These are phyloP conservation scores for Tiliqua scincoides DNA, from an alignment of 2,113 vertebrate species.

Conservation along the genomic window DNA sequence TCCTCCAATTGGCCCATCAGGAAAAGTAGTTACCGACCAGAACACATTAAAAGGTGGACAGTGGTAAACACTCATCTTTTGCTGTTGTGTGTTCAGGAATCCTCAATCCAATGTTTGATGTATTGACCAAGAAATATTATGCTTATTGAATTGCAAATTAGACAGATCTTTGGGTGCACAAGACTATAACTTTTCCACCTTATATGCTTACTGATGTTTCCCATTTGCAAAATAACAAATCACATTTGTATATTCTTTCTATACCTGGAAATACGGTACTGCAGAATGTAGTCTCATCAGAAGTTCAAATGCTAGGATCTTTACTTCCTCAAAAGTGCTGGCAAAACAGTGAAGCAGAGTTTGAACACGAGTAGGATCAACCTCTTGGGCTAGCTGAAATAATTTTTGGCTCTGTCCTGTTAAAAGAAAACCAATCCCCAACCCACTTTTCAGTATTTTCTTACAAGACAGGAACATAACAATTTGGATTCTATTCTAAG, in stretches of 20 bases:
- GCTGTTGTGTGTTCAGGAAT: not conserved
- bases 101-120: not conserved
- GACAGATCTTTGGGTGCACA: not conserved
- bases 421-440: constrained; percentile 33
- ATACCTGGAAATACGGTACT: constrained; percentile 84
- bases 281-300: constrained; percentile 82
- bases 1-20: not conserved
- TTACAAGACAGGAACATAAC: constrained; percentile 21
- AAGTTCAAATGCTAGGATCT: constrained; percentile 85
- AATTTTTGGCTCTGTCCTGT: constrained; percentile 67
- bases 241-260: not conserved
- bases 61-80: not conserved
- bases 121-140: not conserved
- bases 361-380: constrained; percentile 78
- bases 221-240: not conserved
- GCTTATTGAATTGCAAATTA: too few species aligned
- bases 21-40: not conserved
- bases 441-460: not conserved
- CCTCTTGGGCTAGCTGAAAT: constrained; percentile 81
- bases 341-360: constrained; percentile 87
- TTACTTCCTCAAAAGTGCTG: constrained; percentile 95
- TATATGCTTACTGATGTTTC: not conserved
- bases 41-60: not conserved
- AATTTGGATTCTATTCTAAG: not conserved
- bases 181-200: not conserved